A percentile compares a stretch with the other conserved stretches of the same genome.
Conservation (phyloP, 92 coral and sea anemone species). For the Zoanthus solanderi region DNA sequence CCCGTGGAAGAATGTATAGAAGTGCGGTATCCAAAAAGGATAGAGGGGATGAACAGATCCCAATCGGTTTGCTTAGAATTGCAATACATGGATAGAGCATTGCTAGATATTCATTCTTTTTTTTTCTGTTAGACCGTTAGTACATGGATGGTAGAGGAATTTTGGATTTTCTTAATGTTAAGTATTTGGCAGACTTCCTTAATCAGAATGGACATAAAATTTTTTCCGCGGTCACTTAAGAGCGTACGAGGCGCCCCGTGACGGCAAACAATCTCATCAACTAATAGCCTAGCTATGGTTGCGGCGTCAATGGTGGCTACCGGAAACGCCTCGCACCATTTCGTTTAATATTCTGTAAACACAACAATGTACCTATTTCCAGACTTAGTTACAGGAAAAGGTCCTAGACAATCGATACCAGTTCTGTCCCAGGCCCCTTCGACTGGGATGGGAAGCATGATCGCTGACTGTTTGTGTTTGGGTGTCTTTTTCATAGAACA, state of each 20-base stretch:
- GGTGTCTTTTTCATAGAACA: conserved; percentile 72
- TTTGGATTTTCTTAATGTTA: conserved; percentile 26
- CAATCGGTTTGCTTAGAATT: conserved; percentile 42
- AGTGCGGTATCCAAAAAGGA: conserved; percentile 56
- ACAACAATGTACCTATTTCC: conserved; percentile 70
- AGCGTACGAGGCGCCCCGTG: conserved; percentile 59
- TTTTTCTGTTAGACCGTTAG: conserved; percentile 35
- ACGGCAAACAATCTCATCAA: conserved; percentile 34
- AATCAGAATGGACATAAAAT: conserved; percentile 24
- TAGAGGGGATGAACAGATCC: conserved; percentile 35
- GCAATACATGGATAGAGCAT: conserved; percentile 45
- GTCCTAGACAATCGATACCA: conserved; percentile 73
- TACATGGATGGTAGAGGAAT: conserved; percentile 21
- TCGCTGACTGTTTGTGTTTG: conserved; percentile 24
- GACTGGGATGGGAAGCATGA: conserved; percentile 52
- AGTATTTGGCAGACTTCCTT: conserved; percentile 40
- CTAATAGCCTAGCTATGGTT: conserved; percentile 44
- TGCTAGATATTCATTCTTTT: conserved; percentile 16
- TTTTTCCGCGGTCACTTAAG: conserved; percentile 45
- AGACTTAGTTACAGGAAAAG: conserved; percentile 61
- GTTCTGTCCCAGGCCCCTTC: conserved; percentile 63
- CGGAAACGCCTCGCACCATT: conserved; percentile 63
- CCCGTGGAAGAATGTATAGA: conserved; percentile 24
- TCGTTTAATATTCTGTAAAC: conserved; percentile 60
- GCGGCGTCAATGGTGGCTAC: conserved; percentile 53